Evolutionary conservation across 2,797 vertebrate species (phyloP), one percentile per base, ranked within the genome.

Genomic region (Leucoraja ocellata): DNA sequence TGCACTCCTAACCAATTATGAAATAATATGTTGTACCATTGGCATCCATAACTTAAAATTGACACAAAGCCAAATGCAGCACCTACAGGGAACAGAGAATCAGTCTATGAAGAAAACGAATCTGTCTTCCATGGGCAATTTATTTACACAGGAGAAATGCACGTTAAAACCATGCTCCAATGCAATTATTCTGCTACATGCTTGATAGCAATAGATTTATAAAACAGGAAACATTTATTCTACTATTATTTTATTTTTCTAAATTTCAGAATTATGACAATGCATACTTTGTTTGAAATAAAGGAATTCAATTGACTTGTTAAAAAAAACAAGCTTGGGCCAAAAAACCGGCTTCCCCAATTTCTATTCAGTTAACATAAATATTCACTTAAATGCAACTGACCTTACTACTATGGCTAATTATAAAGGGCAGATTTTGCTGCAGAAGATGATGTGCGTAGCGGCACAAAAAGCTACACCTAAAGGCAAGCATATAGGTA

Each of bases 351-450:
- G 90, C 90, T 92, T 92, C 90, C 90, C 90, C 90, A 92, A 92
- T 92, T 92, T 92, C 90, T 92, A 92, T 76, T 76, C 71, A 76
- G 68, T 74, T 92, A 92, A 92, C 90, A 92, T 92, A 92, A 92
- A 92, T 92, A 92, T 92, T 92, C 90, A 65, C 90, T 76, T 92
- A 92, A 92, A 92, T 92, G 73, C 65, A 92, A 92, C 90, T 92
- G 90, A 92, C 90, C 90, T 71, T 54, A 74, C 90, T 28, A 76
- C 90, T 76, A 76, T 92, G 39, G 71, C 46, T 92, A 92, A 92
- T 92, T 92, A 92, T 76, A 76, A 92, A 92, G 90, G 90, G 90
- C 90, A 92, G 73, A 23, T 74, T 25, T 92, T 76, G 90, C 71
- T 74, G 90, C 23, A n/a, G 36, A 92, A 74, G 65, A 91, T 54